phyloP scores from a whole-genome alignment of 2,113 vertebrate genomes.

The Sylvia atricapilla region DNA sequence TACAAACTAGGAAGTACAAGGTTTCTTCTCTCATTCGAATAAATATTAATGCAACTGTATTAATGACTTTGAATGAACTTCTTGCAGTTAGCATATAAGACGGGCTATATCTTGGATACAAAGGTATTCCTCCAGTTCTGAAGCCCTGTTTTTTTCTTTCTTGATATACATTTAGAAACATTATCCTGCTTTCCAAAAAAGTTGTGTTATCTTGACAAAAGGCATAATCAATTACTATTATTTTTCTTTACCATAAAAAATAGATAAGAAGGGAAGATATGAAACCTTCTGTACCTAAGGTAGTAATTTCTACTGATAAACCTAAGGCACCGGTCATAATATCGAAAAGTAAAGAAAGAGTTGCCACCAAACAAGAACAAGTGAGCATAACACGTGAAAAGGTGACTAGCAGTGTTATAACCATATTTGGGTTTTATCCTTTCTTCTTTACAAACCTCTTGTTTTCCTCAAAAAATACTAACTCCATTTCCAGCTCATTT shows the following conservation, averaged over 20 bases:
- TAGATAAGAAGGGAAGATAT: conserved; percentile 79
- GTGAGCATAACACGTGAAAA: conserved; percentile 73
- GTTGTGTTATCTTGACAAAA: not conserved
- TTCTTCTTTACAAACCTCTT: not conserved
- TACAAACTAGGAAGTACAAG: not conserved
- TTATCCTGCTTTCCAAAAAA: not conserved
- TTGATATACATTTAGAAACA: not conserved
- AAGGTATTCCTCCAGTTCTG: not conserved
- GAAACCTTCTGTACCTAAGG: conserved; percentile 64
- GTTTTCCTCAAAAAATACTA: conserved; percentile 28
- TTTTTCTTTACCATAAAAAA: conserved; percentile 72
- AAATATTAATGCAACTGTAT: not conserved
- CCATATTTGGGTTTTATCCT: not conserved
- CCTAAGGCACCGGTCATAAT: conserved; percentile 8
- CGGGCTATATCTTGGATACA: not conserved
- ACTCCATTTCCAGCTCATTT: not conserved
- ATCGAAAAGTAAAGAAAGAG: conserved; percentile 60
- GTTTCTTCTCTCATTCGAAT: not conserved
- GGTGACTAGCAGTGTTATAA: conserved; percentile 64
- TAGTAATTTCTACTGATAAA: conserved; percentile 67
- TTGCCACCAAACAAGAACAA: conserved; percentile 67
- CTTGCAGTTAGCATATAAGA: not conserved
- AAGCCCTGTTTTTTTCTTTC: not conserved
- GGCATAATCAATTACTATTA: conserved; percentile 22
- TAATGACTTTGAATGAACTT: not conserved